These are phyloP conservation scores for Drosophila cognata DNA, from an alignment of 2,888 invertebrate genomes.

Conservation along the genomic window DNA sequence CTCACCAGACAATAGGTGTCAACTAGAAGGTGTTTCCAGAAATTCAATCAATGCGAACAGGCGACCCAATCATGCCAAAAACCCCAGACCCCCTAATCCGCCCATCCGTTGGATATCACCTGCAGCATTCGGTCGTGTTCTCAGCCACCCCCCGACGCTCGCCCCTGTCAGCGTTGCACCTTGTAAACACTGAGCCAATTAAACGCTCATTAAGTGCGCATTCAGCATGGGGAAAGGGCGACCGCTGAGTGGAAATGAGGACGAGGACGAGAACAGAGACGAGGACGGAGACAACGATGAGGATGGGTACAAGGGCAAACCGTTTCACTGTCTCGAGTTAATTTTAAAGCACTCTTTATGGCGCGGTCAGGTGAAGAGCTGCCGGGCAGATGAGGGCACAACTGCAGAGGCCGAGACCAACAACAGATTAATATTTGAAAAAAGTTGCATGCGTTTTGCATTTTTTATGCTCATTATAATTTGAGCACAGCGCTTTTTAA, in stretches of 20 bases:
- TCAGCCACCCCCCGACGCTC: neutral
- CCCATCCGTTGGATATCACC: neutral
- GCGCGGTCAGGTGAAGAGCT: constrained; percentile 41
- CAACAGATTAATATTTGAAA: constrained; percentile 18
- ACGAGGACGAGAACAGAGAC: neutral
- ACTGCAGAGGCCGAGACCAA: constrained; percentile 1
- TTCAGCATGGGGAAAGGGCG: constrained; percentile 42
- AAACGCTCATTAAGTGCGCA: constrained; percentile 78
- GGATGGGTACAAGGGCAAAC: constrained; percentile 27
- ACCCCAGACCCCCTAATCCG: neutral
- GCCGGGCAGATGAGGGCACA: constrained; percentile 21
- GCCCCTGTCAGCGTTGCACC: constrained; percentile 39
- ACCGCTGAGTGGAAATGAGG: constrained; percentile 18
- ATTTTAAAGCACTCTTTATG: constrained; percentile 64
- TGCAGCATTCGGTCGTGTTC: neutral
- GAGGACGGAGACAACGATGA: neutral
- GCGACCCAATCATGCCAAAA: constrained; percentile 23
- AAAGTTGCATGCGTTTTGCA: constrained; percentile 33
- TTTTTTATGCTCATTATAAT: constrained; percentile 10
- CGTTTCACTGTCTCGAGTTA: constrained; percentile 65
- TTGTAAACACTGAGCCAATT: constrained; percentile 75
- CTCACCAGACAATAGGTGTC: constrained; percentile 62
- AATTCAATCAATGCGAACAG: constrained; percentile 63
- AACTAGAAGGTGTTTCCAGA: constrained; percentile 71
- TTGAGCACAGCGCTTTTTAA: neutral